phyloP scores from a whole-genome alignment of 2,888 invertebrate species.

The Beris chalybata region DNA sequence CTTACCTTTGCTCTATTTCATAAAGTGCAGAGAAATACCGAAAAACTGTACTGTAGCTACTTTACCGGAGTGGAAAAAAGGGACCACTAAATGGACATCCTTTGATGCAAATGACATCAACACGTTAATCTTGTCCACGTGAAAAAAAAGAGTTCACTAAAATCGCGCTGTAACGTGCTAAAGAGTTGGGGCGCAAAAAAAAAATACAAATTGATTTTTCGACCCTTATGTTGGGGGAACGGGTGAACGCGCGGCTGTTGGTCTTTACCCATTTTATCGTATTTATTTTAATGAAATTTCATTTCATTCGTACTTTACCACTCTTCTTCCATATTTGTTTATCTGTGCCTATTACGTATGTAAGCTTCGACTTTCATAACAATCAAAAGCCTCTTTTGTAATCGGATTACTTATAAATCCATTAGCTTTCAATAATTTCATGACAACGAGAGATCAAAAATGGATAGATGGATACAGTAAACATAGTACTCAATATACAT shows the following conservation, averaged over 20 bases:
- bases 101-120: slow-evolving; percentile 8
- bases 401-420: too few species aligned
- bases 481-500: too few species aligned
- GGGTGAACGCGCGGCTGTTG: background rate
- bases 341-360: too few species aligned
- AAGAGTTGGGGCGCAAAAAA: background rate
- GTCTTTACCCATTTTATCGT: background rate
- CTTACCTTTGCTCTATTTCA: too few species aligned
- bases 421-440: too few species aligned
- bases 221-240: too few species aligned
- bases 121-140: slow-evolving; percentile 2
- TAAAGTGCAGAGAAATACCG: too few species aligned
- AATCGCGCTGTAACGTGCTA: background rate
- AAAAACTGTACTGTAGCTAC: too few species aligned
- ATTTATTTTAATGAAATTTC: background rate
- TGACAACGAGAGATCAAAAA: too few species aligned
- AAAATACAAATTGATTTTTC: slow-evolving; percentile 10
- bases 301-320: background rate
- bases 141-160: background rate
- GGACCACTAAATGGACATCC: slow-evolving; percentile 1
- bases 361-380: too few species aligned
- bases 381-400: too few species aligned
- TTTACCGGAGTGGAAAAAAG: background rate
- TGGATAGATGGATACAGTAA: too few species aligned
- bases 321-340: background rate